Conservation (phyloP, 2,113 vertebrate species). For the Ophiodon elongatus region DNA sequence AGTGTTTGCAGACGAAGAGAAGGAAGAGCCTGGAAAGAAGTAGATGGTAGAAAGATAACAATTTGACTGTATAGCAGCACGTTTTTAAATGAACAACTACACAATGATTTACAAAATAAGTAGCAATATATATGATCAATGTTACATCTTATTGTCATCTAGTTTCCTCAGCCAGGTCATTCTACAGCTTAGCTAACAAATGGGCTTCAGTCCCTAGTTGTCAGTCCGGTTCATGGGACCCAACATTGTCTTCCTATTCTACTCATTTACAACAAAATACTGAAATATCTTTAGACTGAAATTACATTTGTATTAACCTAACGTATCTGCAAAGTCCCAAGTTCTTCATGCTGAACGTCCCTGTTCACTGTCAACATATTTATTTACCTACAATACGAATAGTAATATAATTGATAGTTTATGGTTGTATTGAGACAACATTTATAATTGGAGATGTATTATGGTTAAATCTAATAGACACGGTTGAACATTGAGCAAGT, state of each 20-base stretch:
- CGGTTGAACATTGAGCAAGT: too few relatives aligned
- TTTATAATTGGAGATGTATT: not conserved
- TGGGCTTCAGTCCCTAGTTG: too few relatives aligned
- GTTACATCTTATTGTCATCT: not conserved
- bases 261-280: too few relatives aligned
- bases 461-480: not conserved
- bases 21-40: not conserved
- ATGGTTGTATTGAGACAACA: not conserved
- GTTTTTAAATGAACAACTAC: slow-evolving; percentile 12
- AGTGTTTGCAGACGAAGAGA: not conserved
- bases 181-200: not conserved
- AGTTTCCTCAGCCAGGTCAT: not conserved
- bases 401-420: not conserved
- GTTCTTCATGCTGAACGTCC: not conserved
- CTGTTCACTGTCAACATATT: not conserved
- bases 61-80: not conserved
- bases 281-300: too few relatives aligned
- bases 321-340: too few relatives aligned
- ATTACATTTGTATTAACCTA: too few relatives aligned
- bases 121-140: not conserved
- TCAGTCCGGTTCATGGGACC: too few relatives aligned
- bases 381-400: not conserved
- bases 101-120: slow-evolving; percentile 2
- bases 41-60: not conserved
- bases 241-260: too few relatives aligned